Evolutionary conservation across 1,140 invertebrate species (phyloP), one percentile per base, ranked within the genome.

Genomic region (Lucilia cuprina): DNA sequence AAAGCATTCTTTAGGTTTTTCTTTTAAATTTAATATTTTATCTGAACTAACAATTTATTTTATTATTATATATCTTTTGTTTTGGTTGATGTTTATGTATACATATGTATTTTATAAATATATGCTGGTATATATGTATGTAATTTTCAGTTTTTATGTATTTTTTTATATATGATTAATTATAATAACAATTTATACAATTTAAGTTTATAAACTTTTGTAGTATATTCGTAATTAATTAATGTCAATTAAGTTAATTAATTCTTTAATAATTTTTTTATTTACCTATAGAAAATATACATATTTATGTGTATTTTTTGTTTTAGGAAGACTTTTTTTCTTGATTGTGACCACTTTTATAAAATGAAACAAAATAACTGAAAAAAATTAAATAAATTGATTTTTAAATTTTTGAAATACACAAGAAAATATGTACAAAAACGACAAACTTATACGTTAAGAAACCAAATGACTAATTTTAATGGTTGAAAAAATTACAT

Each of bases 281-380:
- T 82, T 50, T 65, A 1, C n/a, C 5, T 65, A 35, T 82, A 34
- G 35, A 35, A 83, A 70, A 82, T 82, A 82, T 82, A 30, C 25
- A 30, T 30, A 30, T 3, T 10, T 70, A 74, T 83, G 21, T 83
- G 30, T 83, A 74, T 83, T 83, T 30, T 77, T 12, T 75, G 4
- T 75, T 77, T 35, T 77, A 90, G 89, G 89, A 90, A 90, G 89
- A 90, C 89, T 88, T 90, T 90, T 90, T 90, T 90, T 89, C 89
- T 89, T 90, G 89, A 90, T 90, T 90, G 89, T 90, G 89, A 90
- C 89, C 89, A 90, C 89, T 88, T 82, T 84, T 74, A 30, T 17
- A 12, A 3, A 41, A 41, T 55, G n/a, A 80, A 80, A 80, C 5
- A 41, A 80, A 80, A 34, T 1, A 65, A 65, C 2, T 65, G 25